Conservation (phyloP, 2,888 invertebrate genomes). For the Polydesmus complanatus region DNA sequence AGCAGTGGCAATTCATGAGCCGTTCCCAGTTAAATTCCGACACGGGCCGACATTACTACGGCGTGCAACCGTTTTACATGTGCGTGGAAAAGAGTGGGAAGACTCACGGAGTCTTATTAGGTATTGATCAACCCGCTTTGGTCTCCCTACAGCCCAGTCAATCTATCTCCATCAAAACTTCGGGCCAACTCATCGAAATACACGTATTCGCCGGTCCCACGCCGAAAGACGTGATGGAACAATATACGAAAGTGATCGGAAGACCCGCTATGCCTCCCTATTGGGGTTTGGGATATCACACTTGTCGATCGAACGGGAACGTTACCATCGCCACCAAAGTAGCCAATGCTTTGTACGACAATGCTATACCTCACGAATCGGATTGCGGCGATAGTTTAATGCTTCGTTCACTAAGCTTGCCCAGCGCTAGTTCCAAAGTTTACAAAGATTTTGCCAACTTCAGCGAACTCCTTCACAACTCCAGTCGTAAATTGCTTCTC, state of each 20-base stretch:
- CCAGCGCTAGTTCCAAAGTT: conserved; percentile 16
- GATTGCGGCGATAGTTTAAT: conserved; percentile 38
- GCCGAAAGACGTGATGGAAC: conserved; percentile 36
- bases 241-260: conserved; percentile 19
- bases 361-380: conserved; percentile 29
- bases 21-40: not conserved
- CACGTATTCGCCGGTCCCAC: conserved; percentile 40
- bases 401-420: conserved; percentile 21
- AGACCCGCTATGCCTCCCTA: conserved; percentile 28
- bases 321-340: not conserved
- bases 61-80: conserved; percentile 27
- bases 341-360: conserved; percentile 2
- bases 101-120: conserved; percentile 44
- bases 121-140: conserved; percentile 42
- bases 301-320: conserved; percentile 30
- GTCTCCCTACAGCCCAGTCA: conserved; percentile 38
- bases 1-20: conserved; percentile 4
- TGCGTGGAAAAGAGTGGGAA: conserved; percentile 34
- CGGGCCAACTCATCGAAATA: conserved; percentile 36
- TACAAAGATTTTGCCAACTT: not conserved
- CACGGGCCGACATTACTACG: conserved; percentile 4
- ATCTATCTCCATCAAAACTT: conserved; percentile 42
- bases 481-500: not conserved
- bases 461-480: not conserved
- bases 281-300: conserved; percentile 37